These are phyloP conservation scores for Serinus canaria DNA, from an alignment of 2,113 vertebrate species.

Conservation along the genomic window DNA sequence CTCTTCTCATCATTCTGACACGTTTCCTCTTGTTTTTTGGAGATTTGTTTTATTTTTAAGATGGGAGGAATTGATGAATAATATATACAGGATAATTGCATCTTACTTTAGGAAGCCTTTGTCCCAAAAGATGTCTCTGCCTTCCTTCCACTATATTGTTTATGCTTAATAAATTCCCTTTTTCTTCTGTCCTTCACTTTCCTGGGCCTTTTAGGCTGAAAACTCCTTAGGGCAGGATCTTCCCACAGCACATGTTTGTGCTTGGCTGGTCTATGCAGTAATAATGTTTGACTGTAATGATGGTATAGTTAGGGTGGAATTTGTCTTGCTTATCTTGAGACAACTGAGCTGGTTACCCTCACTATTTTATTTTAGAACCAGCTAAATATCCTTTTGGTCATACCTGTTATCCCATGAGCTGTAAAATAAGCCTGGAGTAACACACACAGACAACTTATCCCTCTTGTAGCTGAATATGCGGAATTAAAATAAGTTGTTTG, in stretches of 20 bases:
- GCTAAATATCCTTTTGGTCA: neutral
- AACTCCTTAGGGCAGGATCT: neutral
- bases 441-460: neutral
- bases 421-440: neutral
- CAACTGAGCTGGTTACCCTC: neutral
- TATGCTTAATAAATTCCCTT: neutral
- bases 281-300: neutral
- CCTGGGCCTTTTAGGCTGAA: neutral
- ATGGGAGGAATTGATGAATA: neutral
- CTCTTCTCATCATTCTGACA: neutral
- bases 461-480: neutral
- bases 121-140: neutral
- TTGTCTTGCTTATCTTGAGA: neutral
- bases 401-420: neutral
- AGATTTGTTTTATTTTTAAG: neutral
- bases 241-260: neutral
- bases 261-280: neutral
- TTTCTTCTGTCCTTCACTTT: neutral
- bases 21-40: neutral
- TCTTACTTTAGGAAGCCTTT: neutral
- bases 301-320: neutral
- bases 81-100: neutral
- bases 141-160: neutral
- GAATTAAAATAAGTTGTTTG: neutral
- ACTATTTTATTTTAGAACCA: neutral